phyloP scores from a whole-genome alignment of 2,113 vertebrate genomes.

The Scomber colias region DNA sequence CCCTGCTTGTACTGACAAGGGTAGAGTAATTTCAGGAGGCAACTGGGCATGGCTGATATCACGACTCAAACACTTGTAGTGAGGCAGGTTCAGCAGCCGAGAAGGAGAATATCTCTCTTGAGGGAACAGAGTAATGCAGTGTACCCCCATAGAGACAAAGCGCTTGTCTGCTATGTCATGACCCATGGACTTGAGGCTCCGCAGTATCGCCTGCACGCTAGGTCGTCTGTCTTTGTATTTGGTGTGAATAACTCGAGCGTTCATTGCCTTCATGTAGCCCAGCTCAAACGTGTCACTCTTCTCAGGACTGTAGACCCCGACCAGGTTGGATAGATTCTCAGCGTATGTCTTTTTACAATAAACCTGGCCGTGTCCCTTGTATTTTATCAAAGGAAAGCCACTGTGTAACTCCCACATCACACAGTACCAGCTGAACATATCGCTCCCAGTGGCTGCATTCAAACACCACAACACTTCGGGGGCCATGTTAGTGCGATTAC shows the following conservation, averaged over 20 bases:
- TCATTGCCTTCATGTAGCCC: neutral
- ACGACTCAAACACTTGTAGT: neutral
- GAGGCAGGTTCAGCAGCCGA: neutral
- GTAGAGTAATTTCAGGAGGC: neutral
- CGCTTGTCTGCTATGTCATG: neutral
- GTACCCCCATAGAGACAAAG: neutral
- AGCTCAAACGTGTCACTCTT: neutral
- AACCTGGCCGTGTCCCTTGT: rapidly evolving
- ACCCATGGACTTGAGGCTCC: rapidly evolving
- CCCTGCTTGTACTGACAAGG: neutral
- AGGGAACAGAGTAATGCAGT: constrained; percentile 8
- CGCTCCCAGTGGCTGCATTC: neutral
- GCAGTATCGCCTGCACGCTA: rapidly evolving
- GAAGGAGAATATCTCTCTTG: constrained; percentile 1
- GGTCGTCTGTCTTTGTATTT: neutral
- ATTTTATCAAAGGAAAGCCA: neutral
- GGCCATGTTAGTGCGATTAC: neutral
- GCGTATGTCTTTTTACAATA: constrained; percentile 1
- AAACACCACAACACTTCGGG: constrained; percentile 7
- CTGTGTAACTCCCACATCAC: neutral
- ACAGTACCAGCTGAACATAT: constrained; percentile 15
- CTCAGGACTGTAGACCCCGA: neutral
- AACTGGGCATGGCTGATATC: neutral
- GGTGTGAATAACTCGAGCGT: rapidly evolving
- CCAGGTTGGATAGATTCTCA: neutral